Conservation (phyloP, 2,113 vertebrate species). For the Nibea coibor region DNA sequence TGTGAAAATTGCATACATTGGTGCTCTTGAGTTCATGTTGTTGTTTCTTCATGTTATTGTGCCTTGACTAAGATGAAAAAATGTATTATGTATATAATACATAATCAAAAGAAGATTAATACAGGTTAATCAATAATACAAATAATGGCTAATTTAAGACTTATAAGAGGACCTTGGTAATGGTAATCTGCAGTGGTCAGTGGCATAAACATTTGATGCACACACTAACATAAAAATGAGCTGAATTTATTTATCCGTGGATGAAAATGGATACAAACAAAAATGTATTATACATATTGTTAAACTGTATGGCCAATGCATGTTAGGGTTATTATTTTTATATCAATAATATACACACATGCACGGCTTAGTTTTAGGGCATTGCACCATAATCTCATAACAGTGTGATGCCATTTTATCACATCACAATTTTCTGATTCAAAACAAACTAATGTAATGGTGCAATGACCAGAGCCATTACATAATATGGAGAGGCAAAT, state of each 20-base stretch:
- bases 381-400: background rate
- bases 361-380: background rate
- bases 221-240: background rate
- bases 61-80: too few species aligned
- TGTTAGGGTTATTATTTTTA: too few species aligned
- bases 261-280: background rate
- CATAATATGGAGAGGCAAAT: slow-evolving; percentile 52
- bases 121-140: background rate
- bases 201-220: background rate
- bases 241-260: background rate
- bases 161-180: background rate
- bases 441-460: too few species aligned
- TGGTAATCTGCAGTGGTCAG: background rate
- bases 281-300: too few species aligned
- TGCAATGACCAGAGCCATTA: slow-evolving; percentile 12
- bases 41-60: background rate
- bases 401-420: background rate
- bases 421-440: too few species aligned
- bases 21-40: background rate
- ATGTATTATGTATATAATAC: too few species aligned
- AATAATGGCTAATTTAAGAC: background rate
- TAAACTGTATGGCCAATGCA: background rate
- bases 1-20: background rate
- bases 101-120: too few species aligned
- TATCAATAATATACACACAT: background rate